These are phyloP conservation scores for Haliclona indistincta DNA, from an alignment of 37 sponge, comb jelly and placozoan species.

Conservation along the genomic window DNA sequence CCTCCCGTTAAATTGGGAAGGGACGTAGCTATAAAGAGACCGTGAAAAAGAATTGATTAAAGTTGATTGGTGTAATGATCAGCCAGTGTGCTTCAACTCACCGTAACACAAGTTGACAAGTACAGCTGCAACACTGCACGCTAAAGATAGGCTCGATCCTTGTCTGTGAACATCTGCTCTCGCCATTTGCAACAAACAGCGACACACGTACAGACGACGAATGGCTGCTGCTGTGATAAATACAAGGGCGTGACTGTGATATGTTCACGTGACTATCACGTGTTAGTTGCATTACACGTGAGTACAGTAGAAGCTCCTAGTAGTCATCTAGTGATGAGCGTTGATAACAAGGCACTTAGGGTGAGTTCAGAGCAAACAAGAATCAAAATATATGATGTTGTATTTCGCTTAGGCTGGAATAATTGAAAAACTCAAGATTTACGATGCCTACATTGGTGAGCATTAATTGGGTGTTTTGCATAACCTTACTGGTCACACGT, in stretches of 20 bases:
- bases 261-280: not conserved
- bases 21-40: too few species aligned
- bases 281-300: not conserved
- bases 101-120: too few species aligned
- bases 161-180: not conserved
- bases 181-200: not conserved
- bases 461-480: not conserved
- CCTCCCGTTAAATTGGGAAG: too few species aligned
- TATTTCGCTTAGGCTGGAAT: slow-evolving; percentile 35
- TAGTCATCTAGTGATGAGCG: not conserved
- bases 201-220: too few species aligned
- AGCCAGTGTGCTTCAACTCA: too few species aligned
- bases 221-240: too few species aligned
- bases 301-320: not conserved
- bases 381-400: slow-evolving; percentile 1
- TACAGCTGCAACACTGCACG: too few species aligned
- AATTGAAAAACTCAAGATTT: slow-evolving; percentile 62
- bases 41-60: too few species aligned
- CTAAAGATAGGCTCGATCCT: too few species aligned
- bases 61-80: too few species aligned
- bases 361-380: not conserved
- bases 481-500: not conserved
- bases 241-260: too few species aligned
- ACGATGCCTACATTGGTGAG: slow-evolving; percentile 75
- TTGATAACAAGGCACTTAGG: slow-evolving; percentile 3